phyloP scores from a whole-genome alignment of 2,797 vertebrate genomes.

The Tiaroga cobitis region DNA sequence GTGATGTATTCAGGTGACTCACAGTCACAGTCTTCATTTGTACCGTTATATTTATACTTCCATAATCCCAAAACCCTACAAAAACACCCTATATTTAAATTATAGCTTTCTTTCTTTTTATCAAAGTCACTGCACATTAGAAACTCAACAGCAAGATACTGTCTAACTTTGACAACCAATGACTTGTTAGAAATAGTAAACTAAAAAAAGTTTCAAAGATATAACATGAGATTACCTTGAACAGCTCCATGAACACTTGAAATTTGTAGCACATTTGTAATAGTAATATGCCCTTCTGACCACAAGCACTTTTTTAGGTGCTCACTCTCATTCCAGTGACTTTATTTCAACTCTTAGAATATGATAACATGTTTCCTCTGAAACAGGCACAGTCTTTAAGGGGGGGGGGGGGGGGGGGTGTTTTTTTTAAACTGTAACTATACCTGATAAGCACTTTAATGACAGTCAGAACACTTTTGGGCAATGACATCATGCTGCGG shows the following conservation, averaged over 20 bases:
- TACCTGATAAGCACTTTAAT: constrained; percentile 25
- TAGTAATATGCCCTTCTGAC: background rate
- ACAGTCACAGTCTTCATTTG: background rate
- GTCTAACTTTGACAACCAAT: background rate
- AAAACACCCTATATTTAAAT: background rate
- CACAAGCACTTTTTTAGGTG: background rate
- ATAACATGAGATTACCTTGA: background rate
- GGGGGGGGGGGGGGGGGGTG: background rate
- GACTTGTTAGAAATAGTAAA: background rate
- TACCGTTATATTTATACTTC: background rate
- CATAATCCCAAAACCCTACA: background rate
- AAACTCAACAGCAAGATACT: background rate
- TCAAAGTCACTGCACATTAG: background rate
- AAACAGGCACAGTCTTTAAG: background rate
- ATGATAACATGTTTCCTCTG: constrained; percentile 2
- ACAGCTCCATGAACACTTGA: background rate
- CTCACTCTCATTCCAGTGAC: background rate
- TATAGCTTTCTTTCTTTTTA: background rate
- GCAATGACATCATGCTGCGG: background rate
- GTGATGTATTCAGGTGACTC: background rate
- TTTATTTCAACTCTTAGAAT: background rate
- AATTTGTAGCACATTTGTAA: background rate
- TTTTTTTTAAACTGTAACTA: constrained; percentile 6
- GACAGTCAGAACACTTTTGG: constrained; percentile 10
- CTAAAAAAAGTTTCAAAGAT: too few species aligned